phyloP scores from a whole-genome alignment of 2,888 invertebrate genomes.

The Caenorhabditis sinica region DNA sequence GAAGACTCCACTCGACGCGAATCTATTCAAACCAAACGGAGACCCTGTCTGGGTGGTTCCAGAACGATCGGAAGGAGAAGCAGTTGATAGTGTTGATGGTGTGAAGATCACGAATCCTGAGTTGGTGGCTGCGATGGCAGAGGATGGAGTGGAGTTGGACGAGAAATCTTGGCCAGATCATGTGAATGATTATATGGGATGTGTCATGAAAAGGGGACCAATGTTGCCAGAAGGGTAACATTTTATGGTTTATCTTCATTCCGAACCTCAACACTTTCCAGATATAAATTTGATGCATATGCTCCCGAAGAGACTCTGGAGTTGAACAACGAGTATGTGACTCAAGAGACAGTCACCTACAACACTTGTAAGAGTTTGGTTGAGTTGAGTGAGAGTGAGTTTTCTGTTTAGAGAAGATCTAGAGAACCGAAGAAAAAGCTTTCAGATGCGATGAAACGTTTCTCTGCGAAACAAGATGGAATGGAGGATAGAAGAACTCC shows the following conservation, averaged over 20 bases:
- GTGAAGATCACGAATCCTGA: constrained; percentile 20
- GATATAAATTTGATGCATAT: constrained; percentile 6
- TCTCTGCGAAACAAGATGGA: background rate
- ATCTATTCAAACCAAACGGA: constrained; percentile 39
- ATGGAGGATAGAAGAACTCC: background rate
- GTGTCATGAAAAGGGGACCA: background rate
- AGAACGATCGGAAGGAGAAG: background rate
- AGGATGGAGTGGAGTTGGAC: constrained; percentile 16
- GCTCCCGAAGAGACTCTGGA: constrained; percentile 15
- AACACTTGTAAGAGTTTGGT: constrained; percentile 7
- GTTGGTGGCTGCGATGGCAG: constrained; percentile 10
- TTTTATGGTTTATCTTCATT: background rate
- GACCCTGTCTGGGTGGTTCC: constrained; percentile 38
- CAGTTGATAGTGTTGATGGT: constrained; percentile 13
- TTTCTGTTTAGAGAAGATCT: background rate
- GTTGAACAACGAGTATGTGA: background rate
- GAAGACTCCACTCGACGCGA: background rate
- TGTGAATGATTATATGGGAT: background rate
- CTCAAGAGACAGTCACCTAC: background rate
- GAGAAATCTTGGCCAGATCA: constrained; percentile 11
- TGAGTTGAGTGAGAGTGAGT: constrained; percentile 14
- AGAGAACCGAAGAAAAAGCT: background rate
- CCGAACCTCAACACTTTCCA: too few species aligned
- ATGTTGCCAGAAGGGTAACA: background rate
- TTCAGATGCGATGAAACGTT: constrained; percentile 34